Evolutionary conservation across 2,113 vertebrate species (phyloP).

Genomic region (Callaeas wilsoni): DNA sequence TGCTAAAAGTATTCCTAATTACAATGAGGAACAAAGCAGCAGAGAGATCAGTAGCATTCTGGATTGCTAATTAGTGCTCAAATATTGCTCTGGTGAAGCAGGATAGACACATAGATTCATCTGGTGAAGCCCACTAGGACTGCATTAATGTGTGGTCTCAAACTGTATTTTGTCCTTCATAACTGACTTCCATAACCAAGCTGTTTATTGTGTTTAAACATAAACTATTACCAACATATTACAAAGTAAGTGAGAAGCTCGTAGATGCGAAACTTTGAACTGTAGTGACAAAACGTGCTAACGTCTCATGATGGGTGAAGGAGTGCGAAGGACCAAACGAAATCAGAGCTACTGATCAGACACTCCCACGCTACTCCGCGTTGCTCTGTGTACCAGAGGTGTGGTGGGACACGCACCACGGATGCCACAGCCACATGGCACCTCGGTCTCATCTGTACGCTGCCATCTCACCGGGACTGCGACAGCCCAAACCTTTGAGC

Average conservation of each 20-base stretch:
- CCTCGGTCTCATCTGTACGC: not conserved
- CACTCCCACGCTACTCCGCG: not conserved
- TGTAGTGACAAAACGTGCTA: not conserved
- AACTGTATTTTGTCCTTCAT: conserved; percentile 27
- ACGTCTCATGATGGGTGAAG: conserved; percentile 29
- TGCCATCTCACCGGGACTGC: conserved; percentile 25
- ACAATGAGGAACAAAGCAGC: not conserved
- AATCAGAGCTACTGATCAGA: not conserved
- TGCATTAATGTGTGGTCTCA: not conserved
- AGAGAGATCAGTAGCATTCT: not conserved
- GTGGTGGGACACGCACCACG: not conserved
- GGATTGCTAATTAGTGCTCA: not conserved
- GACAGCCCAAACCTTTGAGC: conserved; percentile 39
- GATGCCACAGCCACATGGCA: not conserved
- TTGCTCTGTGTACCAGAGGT: not conserved
- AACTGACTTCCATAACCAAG: conserved; percentile 13
- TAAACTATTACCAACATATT: not conserved
- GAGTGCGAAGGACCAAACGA: conserved; percentile 48
- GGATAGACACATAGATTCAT: not conserved
- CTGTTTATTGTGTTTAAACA: conserved; percentile 41
- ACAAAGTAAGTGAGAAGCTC: conserved; percentile 7
- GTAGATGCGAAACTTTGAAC: not conserved
- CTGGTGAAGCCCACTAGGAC: not conserved
- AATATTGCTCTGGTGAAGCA: conserved; percentile 9
- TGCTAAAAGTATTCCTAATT: not conserved